Conservation (phyloP, 2,113 vertebrate genomes). For the Upupa epops region DNA sequence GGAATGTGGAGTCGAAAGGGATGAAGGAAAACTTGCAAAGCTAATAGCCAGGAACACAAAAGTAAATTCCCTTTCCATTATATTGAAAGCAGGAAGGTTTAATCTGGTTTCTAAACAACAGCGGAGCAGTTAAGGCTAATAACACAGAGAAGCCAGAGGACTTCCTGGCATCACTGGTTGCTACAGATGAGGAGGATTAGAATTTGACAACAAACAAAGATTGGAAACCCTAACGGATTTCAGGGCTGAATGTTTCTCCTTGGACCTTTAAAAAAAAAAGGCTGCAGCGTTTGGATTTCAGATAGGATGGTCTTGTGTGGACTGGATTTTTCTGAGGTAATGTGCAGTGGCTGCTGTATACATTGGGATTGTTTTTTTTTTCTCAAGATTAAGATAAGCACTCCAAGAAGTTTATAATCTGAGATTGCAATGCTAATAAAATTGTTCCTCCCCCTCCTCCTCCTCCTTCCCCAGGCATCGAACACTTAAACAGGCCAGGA, state of each 20-base stretch:
- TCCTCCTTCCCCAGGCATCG: not conserved
- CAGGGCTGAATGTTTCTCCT: not conserved
- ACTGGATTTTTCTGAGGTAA: not conserved
- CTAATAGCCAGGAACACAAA: not conserved
- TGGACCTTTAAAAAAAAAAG: not conserved
- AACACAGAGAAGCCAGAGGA: not conserved
- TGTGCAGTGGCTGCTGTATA: not conserved
- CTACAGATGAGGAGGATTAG: not conserved
- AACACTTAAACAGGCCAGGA: conserved; percentile 37
- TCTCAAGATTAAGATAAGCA: not conserved
- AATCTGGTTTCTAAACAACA: not conserved
- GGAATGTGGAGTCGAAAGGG: not conserved
- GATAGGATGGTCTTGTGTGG: accelerated
- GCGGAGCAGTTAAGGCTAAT: not conserved
- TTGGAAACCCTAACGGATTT: not conserved
- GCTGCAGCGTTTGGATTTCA: not conserved
- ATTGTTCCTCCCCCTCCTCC: not conserved
- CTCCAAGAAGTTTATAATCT: not conserved
- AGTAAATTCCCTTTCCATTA: not conserved
- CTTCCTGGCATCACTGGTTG: not conserved
- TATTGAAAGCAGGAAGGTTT: not conserved
- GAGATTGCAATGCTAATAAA: not conserved
- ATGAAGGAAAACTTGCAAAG: not conserved
- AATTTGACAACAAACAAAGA: not conserved
- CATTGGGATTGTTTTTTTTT: not conserved